Conservation (phyloP, 2,797 vertebrate species). For the Gambusia yucatana region DNA sequence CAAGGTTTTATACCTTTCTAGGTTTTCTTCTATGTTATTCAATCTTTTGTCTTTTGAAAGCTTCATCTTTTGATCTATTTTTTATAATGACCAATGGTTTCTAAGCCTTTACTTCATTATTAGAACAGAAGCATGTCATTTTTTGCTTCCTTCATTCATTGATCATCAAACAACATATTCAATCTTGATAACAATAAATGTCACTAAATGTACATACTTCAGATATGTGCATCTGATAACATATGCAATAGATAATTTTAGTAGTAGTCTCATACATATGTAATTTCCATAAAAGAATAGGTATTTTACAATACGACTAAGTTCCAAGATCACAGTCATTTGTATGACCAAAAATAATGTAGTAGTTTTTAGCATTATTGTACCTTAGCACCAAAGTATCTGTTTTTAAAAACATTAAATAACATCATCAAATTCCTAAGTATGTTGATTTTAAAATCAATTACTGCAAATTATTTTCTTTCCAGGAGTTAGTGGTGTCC, state of each 20-base stretch:
- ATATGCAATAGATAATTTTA: background rate
- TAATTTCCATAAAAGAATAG: background rate
- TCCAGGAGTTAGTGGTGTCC: slow-evolving; percentile 76
- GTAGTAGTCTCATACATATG: background rate
- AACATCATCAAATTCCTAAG: background rate
- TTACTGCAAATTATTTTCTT: slow-evolving; percentile 16
- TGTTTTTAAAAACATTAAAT: background rate
- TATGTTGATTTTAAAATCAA: background rate
- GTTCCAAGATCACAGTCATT: background rate
- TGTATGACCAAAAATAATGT: no score
- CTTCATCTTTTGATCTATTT: background rate
- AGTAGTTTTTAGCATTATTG: background rate
- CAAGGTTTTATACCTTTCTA: background rate
- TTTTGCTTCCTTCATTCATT: background rate
- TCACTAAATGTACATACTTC: background rate
- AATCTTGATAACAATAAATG: background rate
- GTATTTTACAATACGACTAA: background rate
- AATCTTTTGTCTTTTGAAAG: background rate
- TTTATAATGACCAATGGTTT: background rate
- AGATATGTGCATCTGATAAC: background rate
- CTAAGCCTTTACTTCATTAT: background rate
- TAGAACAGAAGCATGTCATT: background rate
- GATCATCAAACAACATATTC: background rate
- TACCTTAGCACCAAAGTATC: background rate
- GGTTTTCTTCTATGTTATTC: background rate